Evolutionary conservation across 2,113 vertebrate genomes (phyloP).

Genomic region (Brachionichthys hirsutus): DNA sequence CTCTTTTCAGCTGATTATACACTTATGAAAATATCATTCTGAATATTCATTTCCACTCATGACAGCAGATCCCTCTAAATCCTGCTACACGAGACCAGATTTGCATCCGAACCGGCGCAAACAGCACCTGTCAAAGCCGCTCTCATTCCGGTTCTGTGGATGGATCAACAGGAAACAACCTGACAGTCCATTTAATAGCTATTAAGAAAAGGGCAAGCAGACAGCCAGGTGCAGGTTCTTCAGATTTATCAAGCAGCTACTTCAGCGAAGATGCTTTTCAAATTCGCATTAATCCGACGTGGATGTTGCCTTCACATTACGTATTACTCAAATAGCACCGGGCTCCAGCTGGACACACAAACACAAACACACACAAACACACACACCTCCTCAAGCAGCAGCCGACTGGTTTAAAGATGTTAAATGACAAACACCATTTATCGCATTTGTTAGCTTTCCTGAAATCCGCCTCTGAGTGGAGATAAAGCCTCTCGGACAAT

Average conservation of each 20-base stretch:
- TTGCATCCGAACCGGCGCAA: too few relatives aligned
- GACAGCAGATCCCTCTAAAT: too few relatives aligned
- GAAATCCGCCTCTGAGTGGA: conserved; percentile 9
- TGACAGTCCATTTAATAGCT: background rate
- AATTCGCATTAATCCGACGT: background rate
- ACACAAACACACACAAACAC: conserved; percentile 1
- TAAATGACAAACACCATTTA: conserved; percentile 49
- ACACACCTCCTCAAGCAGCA: conserved; percentile 11
- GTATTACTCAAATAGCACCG: background rate
- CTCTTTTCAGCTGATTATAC: too few relatives aligned
- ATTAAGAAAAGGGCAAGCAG: too few relatives aligned
- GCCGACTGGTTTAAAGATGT: conserved; percentile 33
- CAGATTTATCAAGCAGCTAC: too few relatives aligned
- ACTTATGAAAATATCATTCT: too few relatives aligned
- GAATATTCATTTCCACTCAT: too few relatives aligned
- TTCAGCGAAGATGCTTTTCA: background rate
- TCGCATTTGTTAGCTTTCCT: conserved; percentile 38
- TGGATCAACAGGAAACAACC: background rate
- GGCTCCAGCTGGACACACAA: too few relatives aligned
- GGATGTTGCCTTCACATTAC: background rate
- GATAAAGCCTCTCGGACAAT: too few relatives aligned
- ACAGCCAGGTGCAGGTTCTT: too few relatives aligned
- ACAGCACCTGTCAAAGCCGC: background rate
- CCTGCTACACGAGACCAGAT: too few relatives aligned
- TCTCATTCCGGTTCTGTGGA: background rate